phyloP scores from a whole-genome alignment of 2,888 invertebrate species.

The Idaea dimidiata region DNA sequence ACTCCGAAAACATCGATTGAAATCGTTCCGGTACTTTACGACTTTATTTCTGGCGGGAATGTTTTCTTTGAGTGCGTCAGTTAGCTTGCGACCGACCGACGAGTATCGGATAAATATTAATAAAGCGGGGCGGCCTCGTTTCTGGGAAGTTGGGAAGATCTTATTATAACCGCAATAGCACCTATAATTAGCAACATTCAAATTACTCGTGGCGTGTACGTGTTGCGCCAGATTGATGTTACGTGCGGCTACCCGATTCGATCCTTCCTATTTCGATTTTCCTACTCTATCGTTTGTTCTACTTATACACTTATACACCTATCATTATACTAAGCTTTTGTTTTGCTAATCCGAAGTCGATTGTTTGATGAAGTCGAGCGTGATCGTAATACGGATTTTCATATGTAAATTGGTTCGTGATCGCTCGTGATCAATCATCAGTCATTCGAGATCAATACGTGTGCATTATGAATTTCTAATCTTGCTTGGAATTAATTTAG shows the following conservation, averaged over 20 bases:
- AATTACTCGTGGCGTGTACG: slow-evolving; percentile 73
- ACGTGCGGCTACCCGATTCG: slow-evolving; percentile 62
- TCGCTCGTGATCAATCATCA: background rate
- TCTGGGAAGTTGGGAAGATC: slow-evolving; percentile 79
- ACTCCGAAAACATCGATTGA: slow-evolving; percentile 72
- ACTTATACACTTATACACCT: slow-evolving; percentile 35
- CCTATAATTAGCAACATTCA: slow-evolving; percentile 79
- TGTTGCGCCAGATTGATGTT: slow-evolving; percentile 67
- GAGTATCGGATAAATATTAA: slow-evolving; percentile 81
- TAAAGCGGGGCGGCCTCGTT: slow-evolving; percentile 78
- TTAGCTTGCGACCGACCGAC: slow-evolving; percentile 71
- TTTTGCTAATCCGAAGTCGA: slow-evolving; percentile 22
- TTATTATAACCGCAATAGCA: slow-evolving; percentile 81
- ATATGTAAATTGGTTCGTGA: slow-evolving; percentile 11
- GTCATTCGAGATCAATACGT: slow-evolving; percentile 1
- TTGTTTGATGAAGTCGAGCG: slow-evolving; percentile 21
- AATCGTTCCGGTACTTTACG: slow-evolving; percentile 77
- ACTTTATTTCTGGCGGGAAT: slow-evolving; percentile 77
- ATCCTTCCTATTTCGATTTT: slow-evolving; percentile 50
- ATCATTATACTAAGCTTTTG: slow-evolving; percentile 35
- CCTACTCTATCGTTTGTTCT: slow-evolving; percentile 27
- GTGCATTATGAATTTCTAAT: background rate
- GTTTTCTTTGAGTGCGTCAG: slow-evolving; percentile 80
- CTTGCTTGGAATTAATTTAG: background rate
- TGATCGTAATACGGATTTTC: slow-evolving; percentile 7